Base-by-base conservation (phyloP, 1,140 invertebrate genomes). In the Brachionus sp. region DNA sequence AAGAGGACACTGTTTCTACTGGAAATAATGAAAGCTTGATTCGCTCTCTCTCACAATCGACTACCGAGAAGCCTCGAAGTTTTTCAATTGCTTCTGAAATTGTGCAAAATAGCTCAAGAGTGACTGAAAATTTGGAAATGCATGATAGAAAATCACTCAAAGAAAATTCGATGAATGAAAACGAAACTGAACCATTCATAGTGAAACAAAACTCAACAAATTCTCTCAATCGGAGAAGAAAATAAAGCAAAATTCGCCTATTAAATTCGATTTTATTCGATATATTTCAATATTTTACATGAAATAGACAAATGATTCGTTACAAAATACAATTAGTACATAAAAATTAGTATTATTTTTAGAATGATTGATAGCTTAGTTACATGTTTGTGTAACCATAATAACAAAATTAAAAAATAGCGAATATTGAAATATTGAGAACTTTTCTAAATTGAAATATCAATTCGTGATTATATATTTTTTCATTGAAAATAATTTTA, bases 11-110 rank as follows among this genome's bases (percentile, higher is more conserved):
- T 75, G 23, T n/a, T 42, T 25, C 35, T 3, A 42, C 29, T 16
- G n/a, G 37, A 16, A 39, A 35, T 23, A 42, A 73, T 39, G 33
- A 73, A 39, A 39, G 33, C 13, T 19, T 73, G n/a, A 23, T 23
- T 7, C 33, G 64, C 4, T 68, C 68, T 73, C 19, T 35, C 0
- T 66, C 33, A 33, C 64, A 66, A 12, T 33, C 37, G 5, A 39
- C 66, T 6, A n/a, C 35, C 7, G 66, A 70, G 10, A 70, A 70
- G 29, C 25, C 25, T 16, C 12, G 68, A 42, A 73, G 70, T 75
- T 44, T 19, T 75, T 75, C 70, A 29, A 73, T 73, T 7, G 68
- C 68, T 19, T 23, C 68, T 23, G 37, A 73, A 57, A 57, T 57
- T 19, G 2, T 57, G 50, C 35, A 68, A 68, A 68, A 35, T 68